A percentile compares a stretch with the other conserved stretches of the same genome.
Evolutionary conservation across 2,888 invertebrate genomes (phyloP).

Genomic region (Oligia latruncula): DNA sequence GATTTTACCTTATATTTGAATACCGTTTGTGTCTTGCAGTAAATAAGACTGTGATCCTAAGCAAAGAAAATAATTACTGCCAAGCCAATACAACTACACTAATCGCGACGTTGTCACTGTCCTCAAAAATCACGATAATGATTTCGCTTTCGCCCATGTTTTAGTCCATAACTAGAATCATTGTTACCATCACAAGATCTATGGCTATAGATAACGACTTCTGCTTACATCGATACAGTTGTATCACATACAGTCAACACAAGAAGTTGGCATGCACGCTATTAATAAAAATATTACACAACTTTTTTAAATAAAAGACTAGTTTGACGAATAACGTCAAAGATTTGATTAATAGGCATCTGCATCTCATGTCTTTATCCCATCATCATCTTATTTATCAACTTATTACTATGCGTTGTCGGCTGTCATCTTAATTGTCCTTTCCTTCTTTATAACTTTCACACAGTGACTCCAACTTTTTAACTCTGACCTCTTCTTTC

Average conservation of each 20-base stretch:
- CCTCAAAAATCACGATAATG: not conserved
- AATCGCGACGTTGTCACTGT: not conserved
- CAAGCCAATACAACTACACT: no score
- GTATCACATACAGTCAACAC: slow-evolving; percentile 60
- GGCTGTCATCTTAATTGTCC: not conserved
- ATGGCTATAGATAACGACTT: slow-evolving; percentile 59
- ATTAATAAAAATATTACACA: not conserved
- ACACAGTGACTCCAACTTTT: not conserved
- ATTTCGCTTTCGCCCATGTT: slow-evolving; percentile 10
- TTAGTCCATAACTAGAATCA: slow-evolving; percentile 44
- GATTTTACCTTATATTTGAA: no score
- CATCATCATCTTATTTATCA: no score
- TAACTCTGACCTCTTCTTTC: not conserved
- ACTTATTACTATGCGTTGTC: not conserved
- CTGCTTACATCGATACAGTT: slow-evolving; percentile 64
- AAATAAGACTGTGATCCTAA: no score
- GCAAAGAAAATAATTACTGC: no score
- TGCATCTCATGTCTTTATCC: no score
- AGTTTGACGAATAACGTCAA: not conserved
- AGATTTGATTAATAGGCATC: not conserved
- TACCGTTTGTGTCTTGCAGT: no score
- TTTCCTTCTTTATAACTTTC: not conserved
- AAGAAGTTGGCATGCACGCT: not conserved
- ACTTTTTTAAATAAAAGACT: not conserved
- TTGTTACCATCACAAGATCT: slow-evolving; percentile 60